Percentiles rank a stretch among this genome's conserved stretches.
phyloP scores from a whole-genome alignment of 2,113 vertebrate genomes.

The Phylloscopus whistleri region DNA sequence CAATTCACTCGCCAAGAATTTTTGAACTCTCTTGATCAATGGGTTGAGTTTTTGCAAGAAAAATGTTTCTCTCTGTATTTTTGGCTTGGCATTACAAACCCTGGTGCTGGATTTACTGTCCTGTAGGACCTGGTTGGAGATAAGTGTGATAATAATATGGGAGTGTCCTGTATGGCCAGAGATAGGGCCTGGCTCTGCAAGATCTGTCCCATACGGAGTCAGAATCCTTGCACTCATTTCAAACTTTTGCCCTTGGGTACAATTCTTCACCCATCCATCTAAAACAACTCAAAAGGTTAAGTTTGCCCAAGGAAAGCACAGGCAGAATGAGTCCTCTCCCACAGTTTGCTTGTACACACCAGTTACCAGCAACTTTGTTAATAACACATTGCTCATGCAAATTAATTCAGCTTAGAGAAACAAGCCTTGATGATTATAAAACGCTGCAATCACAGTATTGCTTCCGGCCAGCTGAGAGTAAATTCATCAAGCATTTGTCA shows the following conservation, averaged over 20 bases:
- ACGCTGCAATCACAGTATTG: conserved; percentile 61
- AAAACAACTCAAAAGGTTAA: not conserved
- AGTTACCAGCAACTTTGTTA: conserved; percentile 23
- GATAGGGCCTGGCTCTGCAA: not conserved
- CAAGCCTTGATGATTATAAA: conserved; percentile 65
- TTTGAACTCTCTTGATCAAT: not conserved
- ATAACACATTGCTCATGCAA: conserved; percentile 60
- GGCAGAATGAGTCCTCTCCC: not conserved
- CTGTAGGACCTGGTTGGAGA: not conserved
- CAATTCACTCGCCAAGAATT: not conserved
- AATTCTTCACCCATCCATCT: not conserved
- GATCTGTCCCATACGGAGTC: rapidly evolving
- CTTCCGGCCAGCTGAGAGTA: conserved; percentile 65
- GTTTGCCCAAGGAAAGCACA: not conserved
- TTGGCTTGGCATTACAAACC: not conserved
- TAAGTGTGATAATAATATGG: rapidly evolving
- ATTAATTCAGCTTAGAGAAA: conserved; percentile 67
- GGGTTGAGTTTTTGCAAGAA: not conserved
- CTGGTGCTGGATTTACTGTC: not conserved
- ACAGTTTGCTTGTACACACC: not conserved
- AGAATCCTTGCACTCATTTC: not conserved
- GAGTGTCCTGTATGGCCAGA: not conserved
- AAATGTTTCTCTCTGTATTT: not conserved
- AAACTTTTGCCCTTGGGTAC: not conserved
- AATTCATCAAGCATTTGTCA: conserved; percentile 67